A percentile compares a stretch with the other conserved stretches of the same genome.
Conservation (phyloP, 2,113 vertebrate genomes). For the Ceuthmochares aereus region DNA sequence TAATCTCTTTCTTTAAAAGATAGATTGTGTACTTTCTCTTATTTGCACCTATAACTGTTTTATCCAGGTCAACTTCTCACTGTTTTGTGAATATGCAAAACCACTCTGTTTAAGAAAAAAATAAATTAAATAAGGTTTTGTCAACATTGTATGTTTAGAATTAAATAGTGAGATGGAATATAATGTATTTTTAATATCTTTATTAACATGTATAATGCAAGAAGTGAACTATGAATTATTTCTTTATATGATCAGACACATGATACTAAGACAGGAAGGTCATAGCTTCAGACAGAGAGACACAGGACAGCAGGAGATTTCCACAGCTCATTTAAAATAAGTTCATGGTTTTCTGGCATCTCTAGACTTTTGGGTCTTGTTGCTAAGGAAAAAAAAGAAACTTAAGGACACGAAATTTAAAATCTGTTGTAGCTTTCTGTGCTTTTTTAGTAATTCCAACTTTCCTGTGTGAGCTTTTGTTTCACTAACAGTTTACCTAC, state of each 20-base stretch:
- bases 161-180: neutral
- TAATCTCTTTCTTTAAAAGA: neutral
- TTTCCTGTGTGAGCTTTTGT: neutral
- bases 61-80: neutral
- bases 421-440: neutral
- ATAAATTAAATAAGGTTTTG: neutral
- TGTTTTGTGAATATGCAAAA: neutral
- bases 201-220: neutral
- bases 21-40: neutral
- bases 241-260: constrained; percentile 11
- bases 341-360: constrained; percentile 44
- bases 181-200: neutral
- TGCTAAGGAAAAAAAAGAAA: neutral
- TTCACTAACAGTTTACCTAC: neutral
- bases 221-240: constrained; percentile 9
- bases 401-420: neutral
- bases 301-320: constrained; percentile 39
- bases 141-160: neutral
- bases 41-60: neutral
- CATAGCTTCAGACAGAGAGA: constrained; percentile 44
- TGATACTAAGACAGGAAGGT: constrained; percentile 47
- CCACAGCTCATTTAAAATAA: constrained; percentile 62
- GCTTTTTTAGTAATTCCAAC: neutral
- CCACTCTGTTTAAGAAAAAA: neutral
- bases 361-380: constrained; percentile 23